phyloP scores from a whole-genome alignment of 2,888 invertebrate genomes.

The Margaritifera margaritifera region DNA sequence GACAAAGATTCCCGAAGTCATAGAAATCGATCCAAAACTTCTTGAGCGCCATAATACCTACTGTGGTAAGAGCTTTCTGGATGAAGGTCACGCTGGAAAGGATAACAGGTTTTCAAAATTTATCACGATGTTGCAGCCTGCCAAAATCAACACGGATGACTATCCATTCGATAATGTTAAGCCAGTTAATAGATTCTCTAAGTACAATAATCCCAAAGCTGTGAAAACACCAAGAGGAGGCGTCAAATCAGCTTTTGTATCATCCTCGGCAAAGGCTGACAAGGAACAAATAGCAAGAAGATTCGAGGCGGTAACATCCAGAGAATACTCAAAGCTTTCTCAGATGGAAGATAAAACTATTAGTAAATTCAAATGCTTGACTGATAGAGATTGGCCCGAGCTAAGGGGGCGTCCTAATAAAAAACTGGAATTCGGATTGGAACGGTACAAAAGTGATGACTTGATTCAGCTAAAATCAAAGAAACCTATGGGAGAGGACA shows the following conservation, averaged over 20 bases:
- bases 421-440: slow-evolving; percentile 35
- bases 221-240: slow-evolving; percentile 18
- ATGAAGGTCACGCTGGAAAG: slow-evolving; percentile 45
- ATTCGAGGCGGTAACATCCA: slow-evolving; percentile 35
- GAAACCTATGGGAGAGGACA: slow-evolving; percentile 22
- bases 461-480: slow-evolving; percentile 30
- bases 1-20: slow-evolving; percentile 59
- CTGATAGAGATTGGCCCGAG: slow-evolving; percentile 1
- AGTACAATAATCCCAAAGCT: slow-evolving; percentile 37
- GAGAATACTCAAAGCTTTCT: slow-evolving; percentile 29
- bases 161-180: slow-evolving; percentile 47
- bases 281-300: slow-evolving; percentile 33
- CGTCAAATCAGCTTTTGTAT: slow-evolving; percentile 20
- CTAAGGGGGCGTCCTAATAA: slow-evolving; percentile 29
- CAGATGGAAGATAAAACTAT: slow-evolving; percentile 8
- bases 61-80: slow-evolving; percentile 48
- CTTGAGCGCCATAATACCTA: slow-evolving; percentile 54
- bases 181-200: slow-evolving; percentile 44
- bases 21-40: slow-evolving; percentile 53
- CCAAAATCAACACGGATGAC: slow-evolving; percentile 33
- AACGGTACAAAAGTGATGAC: slow-evolving; percentile 42
- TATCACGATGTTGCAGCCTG: slow-evolving; percentile 43
- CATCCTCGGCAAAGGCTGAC: slow-evolving; percentile 29
- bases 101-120: slow-evolving; percentile 54
- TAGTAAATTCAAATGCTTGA: neutral